Percentiles rank a stretch among this genome's conserved stretches.
Conservation (phyloP, 1,140 invertebrate species). For the Belonocnema kinseyi region DNA sequence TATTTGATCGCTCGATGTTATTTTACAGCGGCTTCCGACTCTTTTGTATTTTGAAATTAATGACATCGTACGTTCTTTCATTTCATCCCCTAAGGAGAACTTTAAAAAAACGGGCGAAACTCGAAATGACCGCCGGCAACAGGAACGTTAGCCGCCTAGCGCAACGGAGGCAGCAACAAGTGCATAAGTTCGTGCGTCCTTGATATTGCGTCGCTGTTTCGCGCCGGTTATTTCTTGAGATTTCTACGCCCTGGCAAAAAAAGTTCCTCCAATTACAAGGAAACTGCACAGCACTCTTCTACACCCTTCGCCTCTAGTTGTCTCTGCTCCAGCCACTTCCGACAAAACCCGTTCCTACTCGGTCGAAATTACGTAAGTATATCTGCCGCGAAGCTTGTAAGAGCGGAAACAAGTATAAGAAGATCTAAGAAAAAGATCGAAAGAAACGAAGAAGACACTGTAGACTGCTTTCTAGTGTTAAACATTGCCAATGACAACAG, state of each 20-base stretch:
- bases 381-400: constrained; percentile 4
- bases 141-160: neutral
- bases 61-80: constrained; percentile 19
- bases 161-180: constrained; percentile 45
- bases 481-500: neutral
- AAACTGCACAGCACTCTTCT: constrained; percentile 33
- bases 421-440: neutral
- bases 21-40: constrained; percentile 17
- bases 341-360: constrained; percentile 15
- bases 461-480: neutral
- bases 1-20: constrained; percentile 6
- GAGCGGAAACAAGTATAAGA: neutral
- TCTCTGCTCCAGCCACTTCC: constrained; percentile 7
- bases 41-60: constrained; percentile 17
- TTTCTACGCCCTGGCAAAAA: constrained; percentile 9
- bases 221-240: constrained; percentile 24
- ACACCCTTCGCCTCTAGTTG: constrained; percentile 33
- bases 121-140: constrained; percentile 19
- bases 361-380: constrained; percentile 19
- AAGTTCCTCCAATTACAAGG: constrained; percentile 35
- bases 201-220: constrained; percentile 12
- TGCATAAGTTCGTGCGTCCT: constrained; percentile 39
- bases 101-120: constrained; percentile 5
- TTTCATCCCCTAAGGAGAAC: constrained; percentile 10
- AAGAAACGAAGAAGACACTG: neutral